Conservation (phyloP, 2,113 vertebrate genomes). For the Sturnira hondurensis region DNA sequence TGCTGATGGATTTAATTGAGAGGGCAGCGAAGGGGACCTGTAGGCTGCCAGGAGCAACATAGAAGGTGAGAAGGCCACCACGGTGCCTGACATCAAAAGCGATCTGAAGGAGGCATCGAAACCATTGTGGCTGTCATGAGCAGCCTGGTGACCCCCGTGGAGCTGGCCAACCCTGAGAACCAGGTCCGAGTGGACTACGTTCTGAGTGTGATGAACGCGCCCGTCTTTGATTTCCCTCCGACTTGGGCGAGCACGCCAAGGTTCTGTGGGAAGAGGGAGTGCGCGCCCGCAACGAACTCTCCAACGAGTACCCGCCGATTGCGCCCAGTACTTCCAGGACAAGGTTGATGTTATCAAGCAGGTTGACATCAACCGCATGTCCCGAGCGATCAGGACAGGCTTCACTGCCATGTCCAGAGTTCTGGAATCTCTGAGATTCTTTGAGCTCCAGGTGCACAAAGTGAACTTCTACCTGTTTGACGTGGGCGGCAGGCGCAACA, state of each 20-base stretch:
- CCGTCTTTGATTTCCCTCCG: constrained; percentile 85
- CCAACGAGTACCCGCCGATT: constrained; percentile 77
- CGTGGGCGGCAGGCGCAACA: constrained; percentile 95
- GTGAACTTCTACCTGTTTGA: constrained; percentile 99
- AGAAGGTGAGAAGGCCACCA: constrained; percentile 91
- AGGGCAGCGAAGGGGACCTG: no score
- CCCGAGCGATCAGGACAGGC: constrained; percentile 96
- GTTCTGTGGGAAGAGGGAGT: constrained; percentile 98
- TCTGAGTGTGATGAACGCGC: constrained; percentile 85
- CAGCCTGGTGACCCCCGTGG: constrained; percentile 87
- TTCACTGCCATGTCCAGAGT: constrained; percentile 97
- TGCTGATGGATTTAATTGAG: no score
- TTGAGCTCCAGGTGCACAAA: constrained; percentile 99
- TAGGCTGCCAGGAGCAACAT: no score
- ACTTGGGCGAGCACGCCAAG: constrained; percentile 96
- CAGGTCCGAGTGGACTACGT: constrained; percentile 88
- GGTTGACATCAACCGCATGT: constrained; percentile 87
- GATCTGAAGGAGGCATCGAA: constrained; percentile 82
- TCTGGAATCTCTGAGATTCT: constrained; percentile 99
- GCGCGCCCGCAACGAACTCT: constrained; percentile 94
- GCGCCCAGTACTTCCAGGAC: constrained; percentile 93
- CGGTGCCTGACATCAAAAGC: constrained; percentile 95
- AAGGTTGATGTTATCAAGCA: constrained; percentile 98
- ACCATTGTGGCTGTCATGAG: constrained; percentile 69
- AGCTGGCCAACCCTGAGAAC: constrained; percentile 86